Conservation (phyloP, 2,113 vertebrate species). For the Albula glossodonta region DNA sequence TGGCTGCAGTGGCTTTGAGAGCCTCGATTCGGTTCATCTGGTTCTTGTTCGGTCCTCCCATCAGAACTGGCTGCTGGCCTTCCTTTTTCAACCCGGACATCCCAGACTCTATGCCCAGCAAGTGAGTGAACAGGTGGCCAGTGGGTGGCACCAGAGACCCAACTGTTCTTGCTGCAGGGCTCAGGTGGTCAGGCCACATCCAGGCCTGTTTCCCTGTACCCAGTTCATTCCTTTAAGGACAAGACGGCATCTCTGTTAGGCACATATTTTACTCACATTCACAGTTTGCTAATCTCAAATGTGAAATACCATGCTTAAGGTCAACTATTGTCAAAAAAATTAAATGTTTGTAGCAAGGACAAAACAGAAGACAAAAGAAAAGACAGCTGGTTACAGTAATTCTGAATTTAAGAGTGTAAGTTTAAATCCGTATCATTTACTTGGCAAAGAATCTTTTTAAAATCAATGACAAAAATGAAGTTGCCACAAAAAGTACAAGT, state of each 20-base stretch:
- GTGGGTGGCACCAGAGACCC: slow-evolving; percentile 47
- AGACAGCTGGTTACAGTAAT: not conserved
- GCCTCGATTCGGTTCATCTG: slow-evolving; percentile 85
- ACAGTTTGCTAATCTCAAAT: not conserved
- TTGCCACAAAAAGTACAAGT: not conserved
- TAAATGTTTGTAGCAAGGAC: not conserved
- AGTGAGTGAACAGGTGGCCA: slow-evolving; percentile 76
- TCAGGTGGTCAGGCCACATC: slow-evolving; percentile 73
- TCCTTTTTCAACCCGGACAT: slow-evolving; percentile 54
- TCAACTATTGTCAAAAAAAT: not conserved
- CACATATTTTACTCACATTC: not conserved
- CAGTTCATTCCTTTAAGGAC: slow-evolving; percentile 73
- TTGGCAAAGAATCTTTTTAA: no score
- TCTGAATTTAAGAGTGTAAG: not conserved
- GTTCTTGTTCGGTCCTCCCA: slow-evolving; percentile 63
- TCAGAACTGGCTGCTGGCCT: slow-evolving; percentile 54
- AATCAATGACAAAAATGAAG: no score
- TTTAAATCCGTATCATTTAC: not conserved
- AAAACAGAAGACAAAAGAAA: not conserved
- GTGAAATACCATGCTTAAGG: not conserved
- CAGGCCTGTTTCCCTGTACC: slow-evolving; percentile 65
- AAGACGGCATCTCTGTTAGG: not conserved
- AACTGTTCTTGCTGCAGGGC: slow-evolving; percentile 58
- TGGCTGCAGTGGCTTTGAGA: slow-evolving; percentile 89
- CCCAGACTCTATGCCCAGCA: slow-evolving; percentile 70